Evolutionary conservation across 1,140 invertebrate genomes (phyloP), one percentile per base, ranked within the genome.

Genomic region (Platorchestia sp.): DNA sequence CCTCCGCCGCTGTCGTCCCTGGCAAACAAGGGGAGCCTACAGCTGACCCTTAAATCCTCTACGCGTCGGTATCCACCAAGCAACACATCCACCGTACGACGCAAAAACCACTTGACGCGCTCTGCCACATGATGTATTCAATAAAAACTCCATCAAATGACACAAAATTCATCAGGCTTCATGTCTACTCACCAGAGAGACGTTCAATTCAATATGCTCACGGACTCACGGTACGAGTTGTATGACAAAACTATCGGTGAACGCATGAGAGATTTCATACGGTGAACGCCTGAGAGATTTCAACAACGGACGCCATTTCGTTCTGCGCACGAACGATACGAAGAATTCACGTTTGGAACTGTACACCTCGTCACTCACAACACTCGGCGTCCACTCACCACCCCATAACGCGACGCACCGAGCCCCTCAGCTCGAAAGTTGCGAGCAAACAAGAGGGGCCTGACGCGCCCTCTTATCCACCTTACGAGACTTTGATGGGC

Each of bases 1-100:
- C 19, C 0, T 6, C 91, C 91, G 10, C 27, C 87, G 43, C 87
- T 93, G 7, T 40, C 44, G 91, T 45, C 91, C 91, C 91, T 93
- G 10, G 40, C 91, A 93, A 93, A 93, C 91, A 93, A 93, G 91
- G 91, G 91, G 91, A 93, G 91, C 45, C 91, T 47, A 93, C 41
- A 47, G 6, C 91, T 45, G 43, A n/a, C 91, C 36, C 91, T 47
- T 90, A 27, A 45, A 90, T 90, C 87, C 41, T 19, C 87, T 14
- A 0, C 27, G 44, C 5, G 87, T 43, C 41, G 36, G 27, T 22
- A 19, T 75, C 59, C 59, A 75, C 36, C 47, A 51, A 51, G 59
- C 36, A 27, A 75, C 59, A 27, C 59, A 75, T 36, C 59, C 59
- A 75, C 27, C 59, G 27, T 75, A 36, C 36, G 27, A 75, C 59